phyloP scores from a whole-genome alignment of 2,797 vertebrate species.

The Clarias pachynema region DNA sequence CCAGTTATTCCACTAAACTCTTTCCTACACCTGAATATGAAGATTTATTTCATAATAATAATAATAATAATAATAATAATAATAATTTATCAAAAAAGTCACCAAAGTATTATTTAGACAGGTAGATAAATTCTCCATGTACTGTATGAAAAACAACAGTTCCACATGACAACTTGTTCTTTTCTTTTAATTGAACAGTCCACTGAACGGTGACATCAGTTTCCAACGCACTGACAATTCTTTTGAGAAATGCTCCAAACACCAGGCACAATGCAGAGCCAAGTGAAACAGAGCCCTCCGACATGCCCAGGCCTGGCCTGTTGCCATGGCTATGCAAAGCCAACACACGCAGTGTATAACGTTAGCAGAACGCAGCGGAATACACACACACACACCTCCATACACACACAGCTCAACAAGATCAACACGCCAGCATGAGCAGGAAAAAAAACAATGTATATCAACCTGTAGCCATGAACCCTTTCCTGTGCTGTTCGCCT shows the following conservation, averaged over 20 bases:
- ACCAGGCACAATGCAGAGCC: conserved; percentile 49
- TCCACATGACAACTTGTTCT: background rate
- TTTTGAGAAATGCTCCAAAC: conserved; percentile 53
- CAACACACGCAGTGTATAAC: conserved; percentile 54
- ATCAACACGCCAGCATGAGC: conserved; percentile 16
- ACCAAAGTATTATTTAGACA: background rate
- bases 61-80: background rate
- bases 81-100: background rate
- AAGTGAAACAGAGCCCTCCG: conserved; percentile 53
- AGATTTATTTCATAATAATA: background rate
- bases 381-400: background rate
- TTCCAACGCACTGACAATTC: conserved; percentile 41
- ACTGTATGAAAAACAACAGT: background rate
- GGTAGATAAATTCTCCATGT: background rate
- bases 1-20: background rate
- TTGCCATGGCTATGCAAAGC: conserved; percentile 56
- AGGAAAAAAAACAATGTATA: background rate
- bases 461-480: background rate
- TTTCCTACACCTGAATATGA: background rate
- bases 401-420: conserved; percentile 32
- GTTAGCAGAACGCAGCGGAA: conserved; percentile 51
- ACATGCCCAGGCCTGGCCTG: conserved; percentile 56
- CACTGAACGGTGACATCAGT: conserved; percentile 15
- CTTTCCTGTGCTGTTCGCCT: background rate
- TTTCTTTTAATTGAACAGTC: conserved; percentile 19